Evolutionary conservation across 1,140 invertebrate genomes (phyloP), one percentile per base, ranked within the genome.

Genomic region (Leptopilina clavipes): DNA sequence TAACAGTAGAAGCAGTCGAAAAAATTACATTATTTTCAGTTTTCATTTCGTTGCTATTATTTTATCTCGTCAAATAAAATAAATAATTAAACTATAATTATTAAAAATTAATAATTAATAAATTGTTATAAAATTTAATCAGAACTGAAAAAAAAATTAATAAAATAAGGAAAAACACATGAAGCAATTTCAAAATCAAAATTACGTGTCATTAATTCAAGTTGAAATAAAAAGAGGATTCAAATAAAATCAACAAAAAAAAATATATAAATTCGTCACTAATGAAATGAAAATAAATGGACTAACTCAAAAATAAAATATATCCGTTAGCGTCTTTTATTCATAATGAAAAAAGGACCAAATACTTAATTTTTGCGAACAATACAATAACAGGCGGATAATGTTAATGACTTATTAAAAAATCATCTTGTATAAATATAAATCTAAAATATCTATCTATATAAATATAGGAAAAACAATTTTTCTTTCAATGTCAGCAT

Each of bases 301-400:
- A 52, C 5, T n/a, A 52, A 17, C 48, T 52, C 48, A 17, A 17
- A 52, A 52, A 8, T 7, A 52, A 52, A 52, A 52, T 52, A 48
- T 14, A 48, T 48, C n/a, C 19, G 56, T 65, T 65, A 31, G 59
- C 44, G n/a, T 45, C 19, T 25, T 75, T 72, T 75, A 17, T 75
- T 72, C 45, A 40, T 54, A 40, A 40, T 40, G 10, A 73, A 52
- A 65, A 65, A 65, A 59, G 3, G n/a, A 22, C 12, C 14, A 65
- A 31, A 31, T 31, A 31, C 19, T 19, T 11, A 19, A 7, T 12
- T 22, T 59, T 59, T 25, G 14, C 44, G 9, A 45, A 45, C 44
- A 59, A 11, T 22, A 14, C 14, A 59, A 59, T n/a, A n/a, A n/a
- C 56, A 59, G 56, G 22, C 56, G 19, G 18, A 56, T 11, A 59